Percentiles rank a stretch among this genome's conserved stretches.
Evolutionary conservation across 2,888 invertebrate species (phyloP).

Genomic region (Netelia fuscicornis): DNA sequence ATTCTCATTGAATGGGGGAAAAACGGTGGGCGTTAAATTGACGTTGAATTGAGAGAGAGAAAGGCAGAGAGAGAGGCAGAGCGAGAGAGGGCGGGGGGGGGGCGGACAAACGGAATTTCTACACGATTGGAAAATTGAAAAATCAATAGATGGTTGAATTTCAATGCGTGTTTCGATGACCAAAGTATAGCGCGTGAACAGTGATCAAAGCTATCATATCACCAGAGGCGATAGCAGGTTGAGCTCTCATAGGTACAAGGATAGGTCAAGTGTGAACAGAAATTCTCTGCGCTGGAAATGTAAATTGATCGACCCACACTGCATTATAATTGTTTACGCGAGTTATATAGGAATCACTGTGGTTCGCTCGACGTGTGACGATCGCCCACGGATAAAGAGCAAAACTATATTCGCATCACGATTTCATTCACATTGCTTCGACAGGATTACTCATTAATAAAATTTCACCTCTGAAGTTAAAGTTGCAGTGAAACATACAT

Average conservation of each 20-base stretch:
- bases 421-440: not conserved
- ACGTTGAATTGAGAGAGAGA: not conserved
- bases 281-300: slow-evolving; percentile 52
- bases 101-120: slow-evolving; percentile 23
- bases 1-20: slow-evolving; percentile 11
- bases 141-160: slow-evolving; percentile 61
- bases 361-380: slow-evolving; percentile 29
- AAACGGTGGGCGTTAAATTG: not conserved
- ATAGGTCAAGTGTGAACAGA: slow-evolving; percentile 30
- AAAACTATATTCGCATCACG: slow-evolving; percentile 13
- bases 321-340: slow-evolving; percentile 59
- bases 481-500: no score
- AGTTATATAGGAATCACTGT: slow-evolving; percentile 41
- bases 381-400: not conserved
- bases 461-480: no score
- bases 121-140: slow-evolving; percentile 62
- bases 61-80: not conserved
- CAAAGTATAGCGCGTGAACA: slow-evolving; percentile 54
- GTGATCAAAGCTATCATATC: slow-evolving; percentile 64
- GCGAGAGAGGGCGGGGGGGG: not conserved
- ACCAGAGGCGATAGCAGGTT: slow-evolving; percentile 29
- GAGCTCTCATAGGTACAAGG: slow-evolving; percentile 25
- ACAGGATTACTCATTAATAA: not conserved
- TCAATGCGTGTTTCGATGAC: slow-evolving; percentile 54
- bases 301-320: slow-evolving; percentile 59